phyloP scores from a whole-genome alignment of 2,888 invertebrate genomes.

The Trachelus stipa region DNA sequence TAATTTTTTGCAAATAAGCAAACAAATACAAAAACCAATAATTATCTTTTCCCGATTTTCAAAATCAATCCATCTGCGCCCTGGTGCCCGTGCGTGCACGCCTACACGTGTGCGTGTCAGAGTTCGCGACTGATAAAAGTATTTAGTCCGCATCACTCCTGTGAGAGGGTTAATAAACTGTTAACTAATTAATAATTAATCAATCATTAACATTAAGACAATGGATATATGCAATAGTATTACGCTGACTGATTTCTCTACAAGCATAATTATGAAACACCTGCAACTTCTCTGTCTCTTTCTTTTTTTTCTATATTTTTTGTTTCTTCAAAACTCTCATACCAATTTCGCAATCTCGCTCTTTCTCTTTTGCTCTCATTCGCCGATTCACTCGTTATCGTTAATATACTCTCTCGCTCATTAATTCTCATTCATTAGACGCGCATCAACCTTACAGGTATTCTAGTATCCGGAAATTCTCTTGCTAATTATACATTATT shows the following conservation, averaged over 20 bases:
- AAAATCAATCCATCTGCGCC: neutral
- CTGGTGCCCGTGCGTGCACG: constrained; percentile 14
- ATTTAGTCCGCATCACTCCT: constrained; percentile 25
- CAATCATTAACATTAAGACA: constrained; percentile 47
- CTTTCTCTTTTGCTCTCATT: neutral
- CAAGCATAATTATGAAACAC: constrained; percentile 46
- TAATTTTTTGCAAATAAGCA: neutral
- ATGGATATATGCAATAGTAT: constrained; percentile 40
- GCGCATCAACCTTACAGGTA: neutral
- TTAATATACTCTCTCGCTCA: neutral
- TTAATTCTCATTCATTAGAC: neutral
- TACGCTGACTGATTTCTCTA: constrained; percentile 44
- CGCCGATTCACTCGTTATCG: neutral
- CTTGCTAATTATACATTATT: neutral
- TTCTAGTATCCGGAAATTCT: neutral
- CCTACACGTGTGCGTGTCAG: constrained; percentile 24
- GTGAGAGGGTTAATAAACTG: constrained; percentile 28
- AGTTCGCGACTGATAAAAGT: constrained; percentile 35
- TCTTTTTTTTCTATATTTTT: constrained; percentile 14
- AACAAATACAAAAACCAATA: neutral
- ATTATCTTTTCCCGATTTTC: neutral
- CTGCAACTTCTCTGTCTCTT: constrained; percentile 29
- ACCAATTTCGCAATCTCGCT: neutral
- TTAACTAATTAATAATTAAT: constrained; percentile 43
- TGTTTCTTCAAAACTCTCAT: neutral